A percentile compares a stretch with the other conserved stretches of the same genome.
phyloP scores from a whole-genome alignment of 2,888 invertebrate species.

The Tryphoninae sp. region DNA sequence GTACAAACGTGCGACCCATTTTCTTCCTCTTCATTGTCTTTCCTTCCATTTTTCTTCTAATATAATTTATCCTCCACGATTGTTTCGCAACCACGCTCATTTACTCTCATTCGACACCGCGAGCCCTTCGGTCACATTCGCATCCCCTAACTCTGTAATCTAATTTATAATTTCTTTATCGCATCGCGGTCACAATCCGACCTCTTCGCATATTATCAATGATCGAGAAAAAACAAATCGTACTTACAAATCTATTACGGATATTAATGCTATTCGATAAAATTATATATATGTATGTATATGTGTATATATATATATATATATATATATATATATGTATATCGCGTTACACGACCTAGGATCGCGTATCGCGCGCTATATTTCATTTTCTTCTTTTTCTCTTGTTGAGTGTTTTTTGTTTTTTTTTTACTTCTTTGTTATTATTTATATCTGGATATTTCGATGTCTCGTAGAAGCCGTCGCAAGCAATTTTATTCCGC shows the following conservation, averaged over 20 bases:
- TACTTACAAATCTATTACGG: constrained; percentile 58
- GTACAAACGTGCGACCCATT: constrained; percentile 44
- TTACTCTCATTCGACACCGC: constrained; percentile 8
- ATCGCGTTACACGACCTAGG: neutral
- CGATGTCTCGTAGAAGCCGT: constrained; percentile 78
- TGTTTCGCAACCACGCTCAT: neutral
- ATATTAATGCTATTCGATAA: constrained; percentile 51
- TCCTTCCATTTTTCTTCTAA: constrained; percentile 6
- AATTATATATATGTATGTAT: constrained; percentile 21
- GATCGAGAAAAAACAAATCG: constrained; percentile 55
- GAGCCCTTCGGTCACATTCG: constrained; percentile 48
- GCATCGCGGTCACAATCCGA: no score
- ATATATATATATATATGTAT: no score
- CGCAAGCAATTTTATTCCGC: constrained; percentile 68
- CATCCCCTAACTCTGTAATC: constrained; percentile 18
- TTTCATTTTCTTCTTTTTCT: neutral
- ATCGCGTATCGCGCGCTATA: constrained; percentile 12
- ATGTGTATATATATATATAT: no score
- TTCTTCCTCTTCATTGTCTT: neutral
- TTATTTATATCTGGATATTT: constrained; percentile 67
- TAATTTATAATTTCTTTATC: neutral
- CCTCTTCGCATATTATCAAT: constrained; percentile 18
- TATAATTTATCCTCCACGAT: constrained; percentile 13
- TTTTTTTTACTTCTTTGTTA: constrained; percentile 39
- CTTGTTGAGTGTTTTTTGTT: constrained; percentile 18